Conservation (phyloP, 2,888 invertebrate genomes). For the Latrodectus hesperus region DNA sequence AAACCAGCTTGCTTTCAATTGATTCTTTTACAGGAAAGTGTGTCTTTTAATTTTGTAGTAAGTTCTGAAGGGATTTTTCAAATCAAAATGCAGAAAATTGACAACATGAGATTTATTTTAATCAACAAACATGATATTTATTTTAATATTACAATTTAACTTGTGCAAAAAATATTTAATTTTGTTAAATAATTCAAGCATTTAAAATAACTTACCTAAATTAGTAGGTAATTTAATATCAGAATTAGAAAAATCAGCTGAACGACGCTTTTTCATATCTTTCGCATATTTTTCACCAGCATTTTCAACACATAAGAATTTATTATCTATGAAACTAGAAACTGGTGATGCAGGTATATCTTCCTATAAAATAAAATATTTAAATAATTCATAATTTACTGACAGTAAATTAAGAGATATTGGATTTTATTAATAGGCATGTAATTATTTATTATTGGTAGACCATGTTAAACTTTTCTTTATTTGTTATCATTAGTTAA, state of each 20-base stretch:
- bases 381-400: background rate
- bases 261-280: slow-evolving; percentile 49
- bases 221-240: slow-evolving; percentile 45
- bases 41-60: too few relatives aligned
- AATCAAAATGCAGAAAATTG: too few relatives aligned
- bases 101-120: too few relatives aligned
- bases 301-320: slow-evolving; percentile 32
- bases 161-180: background rate
- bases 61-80: too few relatives aligned
- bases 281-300: slow-evolving; percentile 56
- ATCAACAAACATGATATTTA: too few relatives aligned
- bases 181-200: background rate
- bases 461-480: too few relatives aligned
- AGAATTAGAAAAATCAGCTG: slow-evolving; percentile 46
- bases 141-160: background rate
- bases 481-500: too few relatives aligned
- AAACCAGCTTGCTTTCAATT: too few relatives aligned
- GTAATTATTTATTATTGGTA: too few relatives aligned
- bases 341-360: slow-evolving; percentile 11
- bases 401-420: too few relatives aligned
- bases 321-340: slow-evolving; percentile 16
- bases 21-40: too few relatives aligned
- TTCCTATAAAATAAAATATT: slow-evolving; percentile 15
- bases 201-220: slow-evolving; percentile 37
- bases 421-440: too few relatives aligned